A percentile compares a stretch with the other conserved stretches of the same genome.
Conservation (phyloP, 2,888 invertebrate genomes). For the Nomada fabriciana region DNA sequence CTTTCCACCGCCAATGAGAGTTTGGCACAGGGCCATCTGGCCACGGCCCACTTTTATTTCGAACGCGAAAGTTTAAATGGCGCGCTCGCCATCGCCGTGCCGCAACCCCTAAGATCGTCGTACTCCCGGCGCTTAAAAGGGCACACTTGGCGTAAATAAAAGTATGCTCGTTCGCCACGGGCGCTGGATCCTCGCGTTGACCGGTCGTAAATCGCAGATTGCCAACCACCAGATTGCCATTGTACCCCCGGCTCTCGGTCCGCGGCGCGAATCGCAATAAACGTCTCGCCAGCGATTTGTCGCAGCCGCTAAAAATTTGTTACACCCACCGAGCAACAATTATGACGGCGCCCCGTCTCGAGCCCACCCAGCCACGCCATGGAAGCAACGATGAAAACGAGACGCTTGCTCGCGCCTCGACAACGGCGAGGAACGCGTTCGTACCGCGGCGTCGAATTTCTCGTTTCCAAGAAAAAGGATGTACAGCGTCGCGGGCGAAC, state of each 20-base stretch:
- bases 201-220: conserved; percentile 60
- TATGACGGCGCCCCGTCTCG: neutral
- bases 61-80: conserved; percentile 73
- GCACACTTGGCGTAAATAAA: conserved; percentile 52
- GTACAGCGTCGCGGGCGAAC: conserved; percentile 19
- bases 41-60: conserved; percentile 70
- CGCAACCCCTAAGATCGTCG: conserved; percentile 63
- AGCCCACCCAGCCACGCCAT: neutral
- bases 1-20: conserved; percentile 71
- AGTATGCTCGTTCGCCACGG: conserved; percentile 50
- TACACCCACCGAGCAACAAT: conserved; percentile 29
- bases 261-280: conserved; percentile 22
- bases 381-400: neutral
- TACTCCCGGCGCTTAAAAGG: conserved; percentile 53
- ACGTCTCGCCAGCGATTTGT: conserved; percentile 1
- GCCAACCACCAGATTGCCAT: conserved; percentile 58
- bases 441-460: conserved; percentile 8
- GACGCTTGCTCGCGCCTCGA: neutral
- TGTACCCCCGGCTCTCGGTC: neutral
- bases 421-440: neutral
- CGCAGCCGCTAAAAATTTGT: conserved; percentile 34
- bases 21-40: conserved; percentile 72
- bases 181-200: conserved; percentile 20
- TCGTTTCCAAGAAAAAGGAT: conserved; percentile 9
- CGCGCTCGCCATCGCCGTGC: conserved; percentile 43